Conservation (phyloP, 1,140 invertebrate species). For the Watersipora subatra region DNA sequence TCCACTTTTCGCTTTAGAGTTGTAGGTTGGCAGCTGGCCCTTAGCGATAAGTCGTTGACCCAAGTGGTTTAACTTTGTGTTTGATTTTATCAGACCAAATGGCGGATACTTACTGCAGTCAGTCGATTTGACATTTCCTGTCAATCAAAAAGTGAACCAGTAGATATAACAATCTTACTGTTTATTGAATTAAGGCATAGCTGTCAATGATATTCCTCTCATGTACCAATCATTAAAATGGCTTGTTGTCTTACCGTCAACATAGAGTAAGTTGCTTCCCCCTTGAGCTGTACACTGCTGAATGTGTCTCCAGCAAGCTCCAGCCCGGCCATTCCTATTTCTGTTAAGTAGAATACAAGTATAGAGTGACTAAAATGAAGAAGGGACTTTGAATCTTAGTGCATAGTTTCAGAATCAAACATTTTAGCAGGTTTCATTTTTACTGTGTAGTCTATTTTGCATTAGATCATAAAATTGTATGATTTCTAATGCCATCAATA, state of each 20-base stretch:
- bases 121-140: background rate
- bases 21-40: slow-evolving; percentile 1
- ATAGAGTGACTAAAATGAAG: too few relatives aligned
- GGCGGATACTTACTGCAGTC: slow-evolving; percentile 6
- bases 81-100: background rate
- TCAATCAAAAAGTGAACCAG: background rate
- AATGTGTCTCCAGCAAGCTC: slow-evolving; percentile 24
- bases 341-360: too few relatives aligned
- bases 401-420: too few relatives aligned
- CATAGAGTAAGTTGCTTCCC: slow-evolving; percentile 23
- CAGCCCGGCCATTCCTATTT: slow-evolving; percentile 19
- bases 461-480: too few relatives aligned
- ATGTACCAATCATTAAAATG: too few relatives aligned
- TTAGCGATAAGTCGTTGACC: background rate
- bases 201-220: too few relatives aligned
- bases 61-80: background rate
- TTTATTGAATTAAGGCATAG: too few relatives aligned
- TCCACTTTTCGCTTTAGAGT: slow-evolving; percentile 15
- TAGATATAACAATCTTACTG: too few relatives aligned
- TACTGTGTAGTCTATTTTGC: too few relatives aligned
- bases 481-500: too few relatives aligned
- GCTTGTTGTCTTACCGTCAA: slow-evolving; percentile 20
- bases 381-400: too few relatives aligned
- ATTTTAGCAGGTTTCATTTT: too few relatives aligned
- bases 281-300: slow-evolving; percentile 18